These are phyloP conservation scores for Silvanus unidentatus DNA, from an alignment of 2,888 invertebrate genomes.

Conservation along the genomic window DNA sequence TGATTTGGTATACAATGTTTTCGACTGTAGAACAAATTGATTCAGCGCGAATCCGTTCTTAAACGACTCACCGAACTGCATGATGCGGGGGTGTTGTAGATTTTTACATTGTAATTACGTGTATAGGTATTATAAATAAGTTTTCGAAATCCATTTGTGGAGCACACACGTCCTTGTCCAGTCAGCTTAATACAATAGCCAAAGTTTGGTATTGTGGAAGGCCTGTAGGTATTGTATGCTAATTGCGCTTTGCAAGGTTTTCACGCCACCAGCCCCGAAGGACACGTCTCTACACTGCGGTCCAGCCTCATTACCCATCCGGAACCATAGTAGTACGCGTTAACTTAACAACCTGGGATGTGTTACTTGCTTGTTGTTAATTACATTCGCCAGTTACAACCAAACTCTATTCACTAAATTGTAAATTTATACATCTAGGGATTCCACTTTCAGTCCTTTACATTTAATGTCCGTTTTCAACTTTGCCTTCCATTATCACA, in stretches of 20 bases:
- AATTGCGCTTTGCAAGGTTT: conserved; percentile 34
- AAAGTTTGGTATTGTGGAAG: conserved; percentile 1
- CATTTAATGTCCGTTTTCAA: conserved; percentile 27
- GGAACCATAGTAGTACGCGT: conserved; percentile 25
- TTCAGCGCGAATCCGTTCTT: too few relatives aligned
- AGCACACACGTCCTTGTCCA: too few relatives aligned
- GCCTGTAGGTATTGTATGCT: conserved; percentile 36
- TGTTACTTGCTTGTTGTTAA: conserved; percentile 37
- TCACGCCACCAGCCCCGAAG: conserved; percentile 29
- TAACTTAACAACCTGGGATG: conserved; percentile 37
- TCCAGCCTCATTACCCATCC: conserved; percentile 34
- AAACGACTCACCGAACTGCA: too few relatives aligned
- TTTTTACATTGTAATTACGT: too few relatives aligned
- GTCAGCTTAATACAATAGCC: too few relatives aligned
- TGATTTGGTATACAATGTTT: too few relatives aligned
- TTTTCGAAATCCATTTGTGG: too few relatives aligned
- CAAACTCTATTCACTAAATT: conserved; percentile 33
- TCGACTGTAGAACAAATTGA: too few relatives aligned
- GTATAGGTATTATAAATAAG: too few relatives aligned
- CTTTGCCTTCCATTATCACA: conserved; percentile 17
- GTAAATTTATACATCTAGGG: conserved; percentile 31
- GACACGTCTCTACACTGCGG: conserved; percentile 29
- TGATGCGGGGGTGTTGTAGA: too few relatives aligned
- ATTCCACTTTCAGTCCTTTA: conserved; percentile 20
- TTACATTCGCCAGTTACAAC: conserved; percentile 36